Evolutionary conservation across 2,888 invertebrate species (phyloP).

Genomic region (Agrotis exclamationis): DNA sequence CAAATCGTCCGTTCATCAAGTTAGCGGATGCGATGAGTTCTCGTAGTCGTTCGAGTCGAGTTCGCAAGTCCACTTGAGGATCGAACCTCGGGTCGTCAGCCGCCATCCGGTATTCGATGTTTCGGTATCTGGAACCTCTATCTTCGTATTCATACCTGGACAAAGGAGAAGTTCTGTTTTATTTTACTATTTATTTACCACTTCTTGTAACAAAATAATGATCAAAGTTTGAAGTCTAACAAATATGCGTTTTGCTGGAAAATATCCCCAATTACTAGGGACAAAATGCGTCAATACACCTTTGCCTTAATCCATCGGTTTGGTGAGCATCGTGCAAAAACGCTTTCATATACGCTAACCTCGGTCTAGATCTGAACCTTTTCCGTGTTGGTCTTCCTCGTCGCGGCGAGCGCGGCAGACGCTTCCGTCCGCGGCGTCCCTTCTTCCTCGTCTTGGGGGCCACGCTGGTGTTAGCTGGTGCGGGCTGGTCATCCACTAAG

Average conservation of each 20-base stretch:
- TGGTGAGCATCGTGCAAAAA: constrained; percentile 51
- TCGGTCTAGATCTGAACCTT: constrained; percentile 87
- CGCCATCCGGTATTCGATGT: constrained; percentile 89
- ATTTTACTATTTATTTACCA: background rate
- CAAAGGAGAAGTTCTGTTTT: background rate
- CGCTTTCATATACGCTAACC: constrained; percentile 63
- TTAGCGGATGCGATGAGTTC: constrained; percentile 93
- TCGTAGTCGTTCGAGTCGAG: constrained; percentile 86
- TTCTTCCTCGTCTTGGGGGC: constrained; percentile 79
- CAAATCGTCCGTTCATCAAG: constrained; percentile 95
- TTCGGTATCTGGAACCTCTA: constrained; percentile 82
- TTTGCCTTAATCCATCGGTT: constrained; percentile 41
- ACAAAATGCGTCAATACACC: constrained; percentile 42
- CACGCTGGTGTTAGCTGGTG: constrained; percentile 79
- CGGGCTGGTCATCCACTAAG: constrained; percentile 87
- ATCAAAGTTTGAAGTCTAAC: background rate
- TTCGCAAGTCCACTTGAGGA: constrained; percentile 87
- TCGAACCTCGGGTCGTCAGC: constrained; percentile 90
- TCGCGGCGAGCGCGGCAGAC: constrained; percentile 85
- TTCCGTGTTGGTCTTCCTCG: constrained; percentile 87
- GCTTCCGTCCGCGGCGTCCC: constrained; percentile 82
- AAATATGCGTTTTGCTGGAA: constrained; percentile 39
- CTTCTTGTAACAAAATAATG: background rate
- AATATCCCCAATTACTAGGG: background rate
- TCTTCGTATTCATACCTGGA: constrained; percentile 83